Evolutionary conservation across 2,797 vertebrate species (phyloP).

Genomic region (Sebastes reedi): DNA sequence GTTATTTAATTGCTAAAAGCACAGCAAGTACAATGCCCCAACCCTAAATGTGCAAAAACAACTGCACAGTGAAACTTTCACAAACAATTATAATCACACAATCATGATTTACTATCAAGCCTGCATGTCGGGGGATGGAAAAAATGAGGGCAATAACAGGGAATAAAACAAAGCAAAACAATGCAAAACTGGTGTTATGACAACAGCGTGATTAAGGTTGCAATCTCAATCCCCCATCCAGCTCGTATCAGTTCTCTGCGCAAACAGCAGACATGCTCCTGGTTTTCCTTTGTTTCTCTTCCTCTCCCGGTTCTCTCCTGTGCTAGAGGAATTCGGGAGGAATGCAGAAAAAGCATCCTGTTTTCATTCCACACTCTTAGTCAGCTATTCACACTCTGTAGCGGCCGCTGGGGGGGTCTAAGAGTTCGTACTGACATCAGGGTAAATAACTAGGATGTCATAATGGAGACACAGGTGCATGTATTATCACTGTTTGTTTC

Average conservation of each 20-base stretch:
- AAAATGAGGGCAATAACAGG: constrained; percentile 13
- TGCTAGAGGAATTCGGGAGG: constrained; percentile 73
- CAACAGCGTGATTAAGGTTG: constrained; percentile 67
- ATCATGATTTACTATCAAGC: constrained; percentile 36
- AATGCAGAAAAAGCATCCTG: constrained; percentile 83
- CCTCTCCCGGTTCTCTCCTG: constrained; percentile 46
- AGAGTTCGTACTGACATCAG: constrained; percentile 46
- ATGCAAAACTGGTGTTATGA: constrained; percentile 58
- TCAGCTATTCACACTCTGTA: constrained; percentile 65
- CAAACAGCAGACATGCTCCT: constrained; percentile 55
- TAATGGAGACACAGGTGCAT: constrained; percentile 30
- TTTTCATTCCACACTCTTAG: constrained; percentile 76
- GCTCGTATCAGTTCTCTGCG: constrained; percentile 65
- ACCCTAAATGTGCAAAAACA: background rate
- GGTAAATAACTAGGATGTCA: constrained; percentile 20
- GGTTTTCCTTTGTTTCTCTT: constrained; percentile 73
- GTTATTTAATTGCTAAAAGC: background rate
- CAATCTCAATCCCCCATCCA: constrained; percentile 65
- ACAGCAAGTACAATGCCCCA: background rate
- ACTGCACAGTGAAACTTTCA: background rate
- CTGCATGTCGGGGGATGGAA: background rate
- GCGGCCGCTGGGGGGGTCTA: constrained; percentile 3
- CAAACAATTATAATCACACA: constrained; percentile 16
- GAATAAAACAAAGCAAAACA: constrained; percentile 46
- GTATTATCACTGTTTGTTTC: background rate